Base-by-base conservation (phyloP, 2,888 invertebrate species). In the Torymus aiolomorphi region DNA sequence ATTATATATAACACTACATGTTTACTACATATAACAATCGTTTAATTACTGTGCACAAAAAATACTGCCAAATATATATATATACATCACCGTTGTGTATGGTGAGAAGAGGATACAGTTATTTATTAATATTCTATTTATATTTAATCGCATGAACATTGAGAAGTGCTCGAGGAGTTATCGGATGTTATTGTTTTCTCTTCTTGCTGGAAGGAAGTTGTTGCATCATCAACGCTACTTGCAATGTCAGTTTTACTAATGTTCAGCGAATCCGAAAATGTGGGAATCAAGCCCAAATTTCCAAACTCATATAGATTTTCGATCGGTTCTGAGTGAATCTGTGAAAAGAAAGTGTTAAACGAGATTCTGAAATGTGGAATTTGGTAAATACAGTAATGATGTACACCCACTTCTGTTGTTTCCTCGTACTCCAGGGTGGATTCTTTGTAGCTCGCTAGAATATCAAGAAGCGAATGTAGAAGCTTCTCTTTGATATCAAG, bases 381-480 rank as follows among this genome's bases (percentile, higher is more conserved):
- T n/a, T n/a, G n/a, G n/a, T n/a, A n/a, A n/a, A n/a, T n/a, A n/a
- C n/a, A n/a, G n/a, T n/a, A n/a, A n/a, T n/a, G n/a, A n/a, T n/a
- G n/a, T n/a, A n/a, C 18, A 12, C 20, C 56, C 54, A 78, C 74
- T n/a, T 42, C 65, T 12, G 74, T 65, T 2, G 54, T 2, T 24
- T 76, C 20, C 57, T 73, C 72, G 1, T 51, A 3, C 31, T 70
- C 71, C 3, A 5, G 49, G n/a, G 42, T n/a, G 10, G 54, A 2
- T 10, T 54, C 62, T 52, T 69, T 20, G 65, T 81, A 76, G 13
- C 57, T 16, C 1, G 59, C 74, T 57, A 91, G 84, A 75, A 91
- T 87, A 81, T 88, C 86, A 56, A 88, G 81, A 2, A 90, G 85
- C 24, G 87, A 85, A 49, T 83, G 83, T 2, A 90, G 83, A 13